Percentiles rank a stretch among this genome's conserved stretches.
Conservation (phyloP, 2,888 invertebrate genomes). For the Gandaritis pyraliata region DNA sequence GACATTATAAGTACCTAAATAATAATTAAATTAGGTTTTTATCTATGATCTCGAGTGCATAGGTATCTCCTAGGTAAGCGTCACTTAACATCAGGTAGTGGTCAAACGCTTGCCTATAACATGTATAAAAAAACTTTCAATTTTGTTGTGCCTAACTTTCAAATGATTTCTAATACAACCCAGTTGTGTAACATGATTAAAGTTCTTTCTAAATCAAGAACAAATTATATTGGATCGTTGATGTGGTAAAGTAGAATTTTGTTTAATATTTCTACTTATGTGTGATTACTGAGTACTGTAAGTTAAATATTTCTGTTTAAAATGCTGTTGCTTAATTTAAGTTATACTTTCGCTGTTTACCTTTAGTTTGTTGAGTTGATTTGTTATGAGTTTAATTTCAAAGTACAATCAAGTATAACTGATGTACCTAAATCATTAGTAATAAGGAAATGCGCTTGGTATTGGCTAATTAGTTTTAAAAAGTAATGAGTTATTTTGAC, state of each 20-base stretch:
- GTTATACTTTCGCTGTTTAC: constrained; percentile 31
- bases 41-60: too few species aligned
- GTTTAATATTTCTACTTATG: not conserved
- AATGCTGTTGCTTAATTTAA: constrained; percentile 31
- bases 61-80: too few species aligned
- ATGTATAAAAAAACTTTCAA: too few species aligned
- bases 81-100: too few species aligned
- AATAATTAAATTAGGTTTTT: too few species aligned
- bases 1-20: too few species aligned
- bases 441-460: constrained; percentile 5
- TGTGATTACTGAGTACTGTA: constrained; percentile 10
- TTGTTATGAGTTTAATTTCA: constrained; percentile 19
- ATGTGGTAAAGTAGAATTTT: too few species aligned
- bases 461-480: constrained; percentile 1
- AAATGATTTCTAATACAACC: not conserved
- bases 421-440: constrained; percentile 3
- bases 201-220: not conserved
- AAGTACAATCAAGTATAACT: constrained; percentile 18
- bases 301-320: constrained; percentile 8
- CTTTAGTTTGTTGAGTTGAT: constrained; percentile 17
- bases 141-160: not conserved
- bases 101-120: too few species aligned
- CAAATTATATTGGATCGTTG: not conserved
- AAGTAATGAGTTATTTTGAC: not conserved
- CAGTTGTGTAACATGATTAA: not conserved